Evolutionary conservation across 1,140 invertebrate genomes (phyloP).

Genomic region (Mercenaria mercenaria): DNA sequence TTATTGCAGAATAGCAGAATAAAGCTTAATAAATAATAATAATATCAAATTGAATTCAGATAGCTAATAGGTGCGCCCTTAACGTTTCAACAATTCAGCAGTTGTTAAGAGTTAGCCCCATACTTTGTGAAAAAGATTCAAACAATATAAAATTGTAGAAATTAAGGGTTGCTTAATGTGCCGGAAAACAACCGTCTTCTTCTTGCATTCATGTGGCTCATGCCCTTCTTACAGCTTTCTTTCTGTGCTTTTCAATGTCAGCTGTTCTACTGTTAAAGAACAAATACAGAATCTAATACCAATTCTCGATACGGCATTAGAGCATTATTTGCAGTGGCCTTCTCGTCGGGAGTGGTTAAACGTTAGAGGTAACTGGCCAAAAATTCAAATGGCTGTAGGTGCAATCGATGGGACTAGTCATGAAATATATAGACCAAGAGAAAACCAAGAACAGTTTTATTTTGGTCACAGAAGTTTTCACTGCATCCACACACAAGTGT

Average conservation of each 20-base stretch:
- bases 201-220: neutral
- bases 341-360: neutral
- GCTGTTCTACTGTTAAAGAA: neutral
- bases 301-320: neutral
- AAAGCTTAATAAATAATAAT: too few relatives aligned
- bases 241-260: neutral
- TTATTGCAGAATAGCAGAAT: too few relatives aligned
- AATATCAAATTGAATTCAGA: too few relatives aligned
- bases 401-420: neutral
- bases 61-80: too few relatives aligned
- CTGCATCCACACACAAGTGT: neutral
- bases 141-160: too few relatives aligned
- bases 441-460: neutral
- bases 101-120: too few relatives aligned
- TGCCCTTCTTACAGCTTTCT: neutral
- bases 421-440: neutral
- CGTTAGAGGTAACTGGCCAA: neutral
- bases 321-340: neutral
- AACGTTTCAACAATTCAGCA: too few relatives aligned
- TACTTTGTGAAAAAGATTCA: too few relatives aligned
- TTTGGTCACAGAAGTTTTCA: neutral
- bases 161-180: too few relatives aligned
- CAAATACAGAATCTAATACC: neutral
- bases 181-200: too few relatives aligned
- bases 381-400: neutral